Conservation (phyloP, 2,797 vertebrate genomes). For the Ctenochaetus hawaiiensis region DNA sequence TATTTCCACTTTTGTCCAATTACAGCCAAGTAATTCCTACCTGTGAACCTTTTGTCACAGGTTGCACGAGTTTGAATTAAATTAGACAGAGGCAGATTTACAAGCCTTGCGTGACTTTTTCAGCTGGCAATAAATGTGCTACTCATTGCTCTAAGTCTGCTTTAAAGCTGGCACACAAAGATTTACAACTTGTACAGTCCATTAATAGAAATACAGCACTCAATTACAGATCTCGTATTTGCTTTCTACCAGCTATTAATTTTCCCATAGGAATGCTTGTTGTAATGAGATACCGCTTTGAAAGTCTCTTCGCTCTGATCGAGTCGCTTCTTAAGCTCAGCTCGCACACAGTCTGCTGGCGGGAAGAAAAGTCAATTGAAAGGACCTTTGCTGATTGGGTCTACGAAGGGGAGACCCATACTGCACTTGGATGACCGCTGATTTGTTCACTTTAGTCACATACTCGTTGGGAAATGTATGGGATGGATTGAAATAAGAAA, state of each 20-base stretch:
- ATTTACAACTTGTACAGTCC: slow-evolving; percentile 37
- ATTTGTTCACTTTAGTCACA: background rate
- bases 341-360: background rate
- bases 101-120: background rate
- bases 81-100: background rate
- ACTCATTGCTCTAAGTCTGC: slow-evolving; percentile 12
- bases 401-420: background rate
- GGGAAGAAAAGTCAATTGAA: background rate
- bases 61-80: background rate
- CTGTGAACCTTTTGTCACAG: background rate
- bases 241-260: slow-evolving; percentile 41
- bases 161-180: slow-evolving; percentile 22
- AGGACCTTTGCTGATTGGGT: background rate
- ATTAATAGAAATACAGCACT: slow-evolving; percentile 45
- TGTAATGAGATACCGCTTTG: slow-evolving; percentile 46
- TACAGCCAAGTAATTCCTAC: background rate
- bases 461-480: background rate
- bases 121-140: background rate
- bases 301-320: slow-evolving; percentile 38
- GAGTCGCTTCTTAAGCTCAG: slow-evolving; percentile 16
- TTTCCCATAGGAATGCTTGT: slow-evolving; percentile 20
- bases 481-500: slow-evolving; percentile 7
- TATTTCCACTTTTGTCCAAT: background rate
- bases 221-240: slow-evolving; percentile 49
- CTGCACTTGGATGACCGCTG: background rate